Evolutionary conservation across 2,113 vertebrate species (phyloP).

Genomic region (Mohoua ochrocephala): DNA sequence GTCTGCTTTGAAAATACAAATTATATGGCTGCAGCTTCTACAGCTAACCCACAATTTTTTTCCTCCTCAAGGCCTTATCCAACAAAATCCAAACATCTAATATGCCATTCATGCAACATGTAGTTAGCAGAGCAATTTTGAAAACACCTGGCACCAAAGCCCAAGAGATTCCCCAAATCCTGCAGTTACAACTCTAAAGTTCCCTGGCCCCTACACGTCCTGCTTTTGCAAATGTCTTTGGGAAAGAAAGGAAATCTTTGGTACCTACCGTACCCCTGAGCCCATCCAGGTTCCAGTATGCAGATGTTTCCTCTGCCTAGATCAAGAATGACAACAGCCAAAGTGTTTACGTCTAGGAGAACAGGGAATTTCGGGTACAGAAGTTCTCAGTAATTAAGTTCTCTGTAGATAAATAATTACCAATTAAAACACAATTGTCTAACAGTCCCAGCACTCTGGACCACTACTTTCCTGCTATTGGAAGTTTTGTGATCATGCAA

Average conservation of each 20-base stretch:
- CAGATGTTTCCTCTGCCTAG: background rate
- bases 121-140: background rate
- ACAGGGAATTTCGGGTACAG: background rate
- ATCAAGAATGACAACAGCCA: background rate
- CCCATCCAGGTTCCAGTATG: background rate
- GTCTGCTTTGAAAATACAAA: background rate
- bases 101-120: background rate
- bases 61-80: background rate
- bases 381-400: background rate
- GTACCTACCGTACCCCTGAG: background rate
- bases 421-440: background rate
- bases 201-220: background rate
- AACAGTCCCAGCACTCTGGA: background rate
- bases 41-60: background rate
- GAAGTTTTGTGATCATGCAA: background rate
- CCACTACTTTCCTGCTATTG: background rate
- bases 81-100: background rate
- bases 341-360: background rate
- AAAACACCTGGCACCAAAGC: background rate
- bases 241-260: background rate
- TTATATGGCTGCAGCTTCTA: background rate
- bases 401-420: background rate
- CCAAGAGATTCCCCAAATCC: background rate
- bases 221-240: background rate
- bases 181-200: background rate